A percentile compares a stretch with the other conserved stretches of the same genome.
Conservation (phyloP, 35 echinoderm and acorn worm genomes). For the Stichopus chloronotus region DNA sequence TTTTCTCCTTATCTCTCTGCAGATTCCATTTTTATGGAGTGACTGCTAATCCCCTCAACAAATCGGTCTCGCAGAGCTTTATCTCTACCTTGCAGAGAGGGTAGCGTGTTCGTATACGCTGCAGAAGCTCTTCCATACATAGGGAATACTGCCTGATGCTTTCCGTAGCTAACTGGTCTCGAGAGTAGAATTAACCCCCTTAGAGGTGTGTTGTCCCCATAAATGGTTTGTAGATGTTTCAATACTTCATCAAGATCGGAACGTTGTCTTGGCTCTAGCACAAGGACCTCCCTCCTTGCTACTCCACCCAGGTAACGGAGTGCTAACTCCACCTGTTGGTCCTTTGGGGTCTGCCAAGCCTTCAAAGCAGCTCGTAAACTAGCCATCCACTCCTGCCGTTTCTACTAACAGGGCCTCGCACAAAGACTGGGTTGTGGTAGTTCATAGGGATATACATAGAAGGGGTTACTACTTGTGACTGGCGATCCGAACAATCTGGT, state of each 20-base stretch:
- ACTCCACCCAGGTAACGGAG: constrained; percentile 20
- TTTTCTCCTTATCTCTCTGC: background rate
- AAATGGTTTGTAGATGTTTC: background rate
- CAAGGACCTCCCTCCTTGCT: constrained; percentile 25
- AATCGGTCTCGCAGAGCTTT: background rate
- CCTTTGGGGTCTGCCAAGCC: constrained; percentile 3
- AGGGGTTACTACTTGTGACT: background rate
- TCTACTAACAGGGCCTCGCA: background rate
- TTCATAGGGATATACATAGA: constrained; percentile 15
- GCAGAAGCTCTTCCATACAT: background rate
- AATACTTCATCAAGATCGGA: background rate
- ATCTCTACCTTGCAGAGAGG: background rate
- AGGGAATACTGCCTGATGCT: constrained; percentile 15
- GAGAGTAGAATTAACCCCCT: background rate
- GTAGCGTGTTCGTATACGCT: background rate
- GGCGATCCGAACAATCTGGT: background rate
- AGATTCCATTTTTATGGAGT: constrained; percentile 7
- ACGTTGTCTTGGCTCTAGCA: background rate
- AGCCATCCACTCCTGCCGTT: constrained; percentile 7
- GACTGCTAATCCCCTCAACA: background rate
- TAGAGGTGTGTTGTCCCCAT: constrained; percentile 27
- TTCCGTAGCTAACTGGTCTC: background rate
- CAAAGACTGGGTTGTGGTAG: background rate
- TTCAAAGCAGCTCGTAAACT: background rate
- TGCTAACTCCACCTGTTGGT: background rate